Evolutionary conservation across 2,113 vertebrate genomes (phyloP).

Genomic region (Pituophis catenifer): DNA sequence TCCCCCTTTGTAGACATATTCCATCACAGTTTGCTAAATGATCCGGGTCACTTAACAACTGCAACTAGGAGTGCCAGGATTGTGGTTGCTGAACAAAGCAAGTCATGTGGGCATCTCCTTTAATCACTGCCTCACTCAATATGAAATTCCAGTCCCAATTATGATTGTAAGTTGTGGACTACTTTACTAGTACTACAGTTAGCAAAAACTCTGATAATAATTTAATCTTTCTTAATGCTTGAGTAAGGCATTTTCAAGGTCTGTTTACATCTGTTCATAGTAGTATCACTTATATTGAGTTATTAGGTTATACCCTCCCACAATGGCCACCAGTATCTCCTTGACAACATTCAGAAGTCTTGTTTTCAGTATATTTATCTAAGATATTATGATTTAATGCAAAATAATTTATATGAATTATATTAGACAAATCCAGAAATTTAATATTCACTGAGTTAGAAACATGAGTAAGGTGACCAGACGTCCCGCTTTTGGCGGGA

Average conservation of each 20-base stretch:
- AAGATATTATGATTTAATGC: not conserved
- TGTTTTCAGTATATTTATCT: not conserved
- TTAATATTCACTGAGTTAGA: not conserved
- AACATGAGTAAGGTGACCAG: no score
- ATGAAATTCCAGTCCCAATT: not conserved
- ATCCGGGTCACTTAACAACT: not conserved
- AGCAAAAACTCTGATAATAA: not conserved
- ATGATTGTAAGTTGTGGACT: not conserved
- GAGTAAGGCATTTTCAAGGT: not conserved
- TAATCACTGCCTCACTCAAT: not conserved
- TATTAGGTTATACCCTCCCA: not conserved
- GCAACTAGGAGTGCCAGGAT: not conserved
- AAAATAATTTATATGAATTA: not conserved
- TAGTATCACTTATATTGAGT: not conserved
- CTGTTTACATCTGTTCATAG: not conserved
- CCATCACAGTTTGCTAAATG: not conserved
- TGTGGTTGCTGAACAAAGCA: not conserved
- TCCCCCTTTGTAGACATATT: not conserved
- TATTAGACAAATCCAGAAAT: not conserved
- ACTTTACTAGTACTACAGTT: not conserved
- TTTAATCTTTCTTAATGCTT: not conserved
- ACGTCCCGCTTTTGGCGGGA: no score
- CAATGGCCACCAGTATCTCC: not conserved
- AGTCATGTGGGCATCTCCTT: not conserved
- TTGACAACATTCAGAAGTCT: not conserved